phyloP scores from a whole-genome alignment of 2,888 invertebrate species.

The Diaperis boleti region DNA sequence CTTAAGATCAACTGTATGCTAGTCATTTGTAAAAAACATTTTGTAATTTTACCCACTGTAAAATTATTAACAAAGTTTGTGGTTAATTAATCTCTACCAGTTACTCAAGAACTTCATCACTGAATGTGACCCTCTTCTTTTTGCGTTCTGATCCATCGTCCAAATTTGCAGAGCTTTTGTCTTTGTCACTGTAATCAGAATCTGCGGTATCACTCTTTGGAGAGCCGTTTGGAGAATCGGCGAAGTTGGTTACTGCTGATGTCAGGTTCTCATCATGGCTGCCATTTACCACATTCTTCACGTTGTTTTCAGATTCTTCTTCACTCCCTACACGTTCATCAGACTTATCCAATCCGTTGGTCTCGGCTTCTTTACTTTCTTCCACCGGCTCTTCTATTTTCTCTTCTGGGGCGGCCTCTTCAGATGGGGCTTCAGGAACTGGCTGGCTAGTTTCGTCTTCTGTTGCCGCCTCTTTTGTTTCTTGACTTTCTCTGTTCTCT shows the following conservation, averaged over 20 bases:
- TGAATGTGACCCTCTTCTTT: slow-evolving; percentile 36
- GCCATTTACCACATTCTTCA: not conserved
- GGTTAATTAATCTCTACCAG: not conserved
- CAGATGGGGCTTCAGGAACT: not conserved
- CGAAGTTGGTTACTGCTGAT: no score
- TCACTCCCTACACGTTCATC: not conserved
- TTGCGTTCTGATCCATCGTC: slow-evolving; percentile 29
- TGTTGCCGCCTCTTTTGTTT: not conserved
- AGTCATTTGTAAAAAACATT: not conserved
- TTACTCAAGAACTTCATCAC: slow-evolving; percentile 21
- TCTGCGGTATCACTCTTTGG: not conserved
- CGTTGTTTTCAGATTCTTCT: not conserved
- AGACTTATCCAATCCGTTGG: slow-evolving; percentile 4
- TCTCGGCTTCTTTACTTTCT: not conserved
- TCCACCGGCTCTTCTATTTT: not conserved
- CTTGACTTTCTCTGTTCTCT: slow-evolving; percentile 2
- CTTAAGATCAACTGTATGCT: no score
- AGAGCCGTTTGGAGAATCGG: not conserved
- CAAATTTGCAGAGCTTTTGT: not conserved
- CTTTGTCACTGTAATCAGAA: not conserved
- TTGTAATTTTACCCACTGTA: not conserved
- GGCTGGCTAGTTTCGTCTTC: not conserved
- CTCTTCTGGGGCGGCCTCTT: not conserved
- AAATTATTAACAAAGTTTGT: slow-evolving; percentile 9
- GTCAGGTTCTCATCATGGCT: not conserved